Evolutionary conservation across 1,140 invertebrate species (phyloP).

Genomic region (Drosophila punjabiensis): DNA sequence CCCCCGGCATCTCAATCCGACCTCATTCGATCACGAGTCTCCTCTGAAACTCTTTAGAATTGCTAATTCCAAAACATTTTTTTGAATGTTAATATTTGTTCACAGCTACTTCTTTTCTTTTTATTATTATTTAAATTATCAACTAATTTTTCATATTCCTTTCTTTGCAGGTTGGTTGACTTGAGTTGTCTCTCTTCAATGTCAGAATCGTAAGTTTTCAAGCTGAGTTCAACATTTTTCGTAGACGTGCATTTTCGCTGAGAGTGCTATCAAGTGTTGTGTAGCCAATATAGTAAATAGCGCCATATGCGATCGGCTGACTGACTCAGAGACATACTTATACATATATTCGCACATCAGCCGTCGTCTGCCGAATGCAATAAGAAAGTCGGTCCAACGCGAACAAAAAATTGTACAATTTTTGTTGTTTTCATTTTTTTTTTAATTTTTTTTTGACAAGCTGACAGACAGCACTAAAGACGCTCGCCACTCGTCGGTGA

Average conservation of each 20-base stretch:
- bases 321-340: constrained; percentile 38
- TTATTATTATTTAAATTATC: not conserved
- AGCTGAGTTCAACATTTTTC: constrained; percentile 50
- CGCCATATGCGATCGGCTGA: constrained; percentile 57
- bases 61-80: not conserved
- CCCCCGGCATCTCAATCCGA: not conserved
- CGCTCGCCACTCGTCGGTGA: constrained; percentile 37
- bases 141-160: constrained; percentile 15
- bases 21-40: constrained; percentile 1
- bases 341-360: constrained; percentile 6
- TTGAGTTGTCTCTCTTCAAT: constrained; percentile 6
- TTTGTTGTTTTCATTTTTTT: constrained; percentile 22
- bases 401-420: constrained; percentile 26
- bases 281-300: constrained; percentile 36
- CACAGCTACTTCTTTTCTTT: constrained; percentile 6
- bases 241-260: constrained; percentile 68
- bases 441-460: constrained; percentile 51
- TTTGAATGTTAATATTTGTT: not conserved
- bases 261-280: constrained; percentile 60
- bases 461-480: constrained; percentile 51
- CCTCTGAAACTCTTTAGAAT: not conserved
- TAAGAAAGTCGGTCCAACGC: constrained; percentile 45
- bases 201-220: constrained; percentile 31
- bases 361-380: constrained; percentile 58
- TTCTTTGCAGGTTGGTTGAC: constrained; percentile 47